Evolutionary conservation across 2,113 vertebrate genomes (phyloP).

Genomic region (Nannospalax galili): DNA sequence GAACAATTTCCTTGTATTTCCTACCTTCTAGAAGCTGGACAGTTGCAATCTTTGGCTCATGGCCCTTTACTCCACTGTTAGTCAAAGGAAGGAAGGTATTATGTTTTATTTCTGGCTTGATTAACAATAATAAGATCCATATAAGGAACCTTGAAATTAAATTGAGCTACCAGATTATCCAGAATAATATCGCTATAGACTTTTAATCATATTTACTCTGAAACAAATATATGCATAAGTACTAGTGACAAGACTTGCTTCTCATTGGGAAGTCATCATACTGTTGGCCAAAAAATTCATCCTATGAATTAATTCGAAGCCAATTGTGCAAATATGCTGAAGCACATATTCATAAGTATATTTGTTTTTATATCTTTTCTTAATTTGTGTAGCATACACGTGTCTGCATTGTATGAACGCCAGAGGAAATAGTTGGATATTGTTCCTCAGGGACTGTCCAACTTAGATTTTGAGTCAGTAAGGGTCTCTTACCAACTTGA

Average conservation of each 20-base stretch:
- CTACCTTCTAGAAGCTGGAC: neutral
- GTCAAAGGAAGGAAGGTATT: no score
- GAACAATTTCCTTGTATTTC: neutral
- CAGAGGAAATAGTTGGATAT: neutral
- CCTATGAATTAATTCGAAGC: neutral
- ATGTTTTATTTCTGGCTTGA: neutral
- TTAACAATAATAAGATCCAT: no score
- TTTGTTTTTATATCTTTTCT: neutral
- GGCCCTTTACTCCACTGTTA: no score
- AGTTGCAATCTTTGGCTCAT: neutral
- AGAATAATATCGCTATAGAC: neutral
- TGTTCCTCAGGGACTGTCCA: neutral
- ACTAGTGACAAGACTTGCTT: neutral
- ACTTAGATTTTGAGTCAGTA: neutral
- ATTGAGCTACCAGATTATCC: neutral
- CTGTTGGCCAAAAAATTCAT: neutral
- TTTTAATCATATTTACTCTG: neutral
- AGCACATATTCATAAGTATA: neutral
- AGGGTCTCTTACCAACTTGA: neutral
- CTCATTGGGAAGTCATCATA: neutral
- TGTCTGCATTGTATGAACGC: neutral
- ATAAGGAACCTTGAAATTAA: neutral
- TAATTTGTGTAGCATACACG: no score
- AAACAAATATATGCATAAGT: neutral
- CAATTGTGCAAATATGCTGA: slow-evolving; percentile 37